phyloP scores from a whole-genome alignment of 1,140 invertebrate species.

The Lasaia peninsularis region DNA sequence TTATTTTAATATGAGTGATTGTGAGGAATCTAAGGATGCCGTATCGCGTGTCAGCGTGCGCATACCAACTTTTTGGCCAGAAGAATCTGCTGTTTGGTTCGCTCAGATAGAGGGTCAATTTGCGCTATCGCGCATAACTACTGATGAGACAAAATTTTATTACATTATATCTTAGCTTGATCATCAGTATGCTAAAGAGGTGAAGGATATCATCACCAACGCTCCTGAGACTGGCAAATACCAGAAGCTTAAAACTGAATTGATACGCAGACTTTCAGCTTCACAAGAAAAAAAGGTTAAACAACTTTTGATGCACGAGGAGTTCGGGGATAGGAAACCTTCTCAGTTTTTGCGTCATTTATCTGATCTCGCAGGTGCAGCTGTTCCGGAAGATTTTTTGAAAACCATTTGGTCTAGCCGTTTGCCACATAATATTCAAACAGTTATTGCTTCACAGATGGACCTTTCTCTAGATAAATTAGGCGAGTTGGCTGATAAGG shows the following conservation, averaged over 20 bases:
- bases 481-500: slow-evolving; percentile 20
- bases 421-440: slow-evolving; percentile 17
- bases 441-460: slow-evolving; percentile 17
- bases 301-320: slow-evolving; percentile 43
- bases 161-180: neutral
- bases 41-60: neutral
- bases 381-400: too few species aligned
- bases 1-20: too few species aligned
- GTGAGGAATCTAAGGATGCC: neutral
- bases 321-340: slow-evolving; percentile 41
- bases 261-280: too few species aligned
- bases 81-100: slow-evolving; percentile 25
- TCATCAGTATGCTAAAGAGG: neutral
- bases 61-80: slow-evolving; percentile 8
- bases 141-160: slow-evolving; percentile 16
- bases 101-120: slow-evolving; percentile 20
- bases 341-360: slow-evolving; percentile 29
- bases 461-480: slow-evolving; percentile 10
- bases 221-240: slow-evolving; percentile 14
- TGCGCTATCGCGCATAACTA: too few species aligned
- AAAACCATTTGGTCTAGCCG: slow-evolving; percentile 23
- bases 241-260: slow-evolving; percentile 31
- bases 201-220: slow-evolving; percentile 13
- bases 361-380: slow-evolving; percentile 20
- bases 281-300: too few species aligned